Evolutionary conservation across 2,888 invertebrate species (phyloP).

Genomic region (Julus scanicus): DNA sequence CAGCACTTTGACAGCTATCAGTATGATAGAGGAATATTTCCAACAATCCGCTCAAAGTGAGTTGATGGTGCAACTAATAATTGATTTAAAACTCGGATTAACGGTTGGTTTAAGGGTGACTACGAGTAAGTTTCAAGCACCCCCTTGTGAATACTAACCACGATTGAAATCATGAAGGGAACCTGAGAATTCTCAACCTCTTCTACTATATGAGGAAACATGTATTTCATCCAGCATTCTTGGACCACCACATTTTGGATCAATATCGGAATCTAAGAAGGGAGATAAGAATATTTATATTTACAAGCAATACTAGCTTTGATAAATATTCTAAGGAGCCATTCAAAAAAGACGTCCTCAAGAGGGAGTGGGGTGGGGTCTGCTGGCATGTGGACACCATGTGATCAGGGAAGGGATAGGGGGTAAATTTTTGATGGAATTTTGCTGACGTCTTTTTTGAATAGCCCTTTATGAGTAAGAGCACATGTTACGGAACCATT

Average conservation of each 20-base stretch:
- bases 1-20: slow-evolving; percentile 42
- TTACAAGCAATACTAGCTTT: too few species aligned
- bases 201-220: slow-evolving; percentile 41
- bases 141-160: neutral
- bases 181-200: neutral
- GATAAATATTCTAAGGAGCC: too few species aligned
- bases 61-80: slow-evolving; percentile 47
- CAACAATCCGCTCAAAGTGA: slow-evolving; percentile 46
- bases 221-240: slow-evolving; percentile 10
- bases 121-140: neutral
- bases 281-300: too few species aligned
- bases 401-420: too few species aligned
- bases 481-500: too few species aligned
- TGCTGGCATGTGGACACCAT: too few species aligned
- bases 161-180: neutral
- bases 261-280: neutral
- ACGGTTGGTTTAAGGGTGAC: neutral
- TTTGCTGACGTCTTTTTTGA: too few species aligned
- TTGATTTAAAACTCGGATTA: neutral
- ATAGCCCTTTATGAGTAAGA: too few species aligned
- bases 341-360: too few species aligned
- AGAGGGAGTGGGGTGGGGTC: too few species aligned
- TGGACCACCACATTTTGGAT: neutral
- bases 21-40: slow-evolving; percentile 25
- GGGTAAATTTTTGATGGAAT: too few species aligned